Conservation (phyloP, 2,797 vertebrate genomes). For the Melanotaenia maccullochi region DNA sequence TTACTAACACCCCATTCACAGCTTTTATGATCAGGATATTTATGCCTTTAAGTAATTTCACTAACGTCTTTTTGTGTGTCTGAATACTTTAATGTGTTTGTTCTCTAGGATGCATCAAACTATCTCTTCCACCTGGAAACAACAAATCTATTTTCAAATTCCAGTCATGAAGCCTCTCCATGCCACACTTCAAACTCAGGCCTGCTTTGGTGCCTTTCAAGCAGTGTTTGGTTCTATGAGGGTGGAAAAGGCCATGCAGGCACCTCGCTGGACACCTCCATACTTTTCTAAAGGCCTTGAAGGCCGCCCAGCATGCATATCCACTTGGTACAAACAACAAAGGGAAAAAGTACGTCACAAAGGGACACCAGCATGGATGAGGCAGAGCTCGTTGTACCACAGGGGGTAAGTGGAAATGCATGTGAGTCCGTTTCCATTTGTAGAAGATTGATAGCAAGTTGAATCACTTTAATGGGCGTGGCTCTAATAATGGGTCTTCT, state of each 20-base stretch:
- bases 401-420: conserved; percentile 20
- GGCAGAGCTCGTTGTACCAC: conserved; percentile 11
- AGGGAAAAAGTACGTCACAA: conserved; percentile 54
- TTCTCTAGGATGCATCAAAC: background rate
- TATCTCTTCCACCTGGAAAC: background rate
- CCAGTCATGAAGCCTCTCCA: conserved; percentile 5
- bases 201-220: conserved; percentile 41
- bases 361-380: conserved; percentile 28
- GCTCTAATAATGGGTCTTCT: conserved; percentile 25
- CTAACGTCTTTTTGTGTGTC: background rate
- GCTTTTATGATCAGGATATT: background rate
- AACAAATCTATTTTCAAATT: conserved; percentile 11
- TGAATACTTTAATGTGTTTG: background rate
- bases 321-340: conserved; percentile 61
- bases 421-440: conserved; percentile 7
- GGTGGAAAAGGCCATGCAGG: conserved; percentile 58
- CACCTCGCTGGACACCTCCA: conserved; percentile 57
- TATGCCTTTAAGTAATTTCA: background rate
- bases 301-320: conserved; percentile 62
- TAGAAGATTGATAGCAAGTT: conserved; percentile 46
- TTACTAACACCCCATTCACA: background rate
- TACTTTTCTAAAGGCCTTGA: conserved; percentile 57
- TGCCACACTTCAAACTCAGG: conserved; percentile 37
- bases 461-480: conserved; percentile 50
- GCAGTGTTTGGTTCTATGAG: conserved; percentile 28